phyloP scores from a whole-genome alignment of 2,888 invertebrate genomes.

The Lasiommata megera region DNA sequence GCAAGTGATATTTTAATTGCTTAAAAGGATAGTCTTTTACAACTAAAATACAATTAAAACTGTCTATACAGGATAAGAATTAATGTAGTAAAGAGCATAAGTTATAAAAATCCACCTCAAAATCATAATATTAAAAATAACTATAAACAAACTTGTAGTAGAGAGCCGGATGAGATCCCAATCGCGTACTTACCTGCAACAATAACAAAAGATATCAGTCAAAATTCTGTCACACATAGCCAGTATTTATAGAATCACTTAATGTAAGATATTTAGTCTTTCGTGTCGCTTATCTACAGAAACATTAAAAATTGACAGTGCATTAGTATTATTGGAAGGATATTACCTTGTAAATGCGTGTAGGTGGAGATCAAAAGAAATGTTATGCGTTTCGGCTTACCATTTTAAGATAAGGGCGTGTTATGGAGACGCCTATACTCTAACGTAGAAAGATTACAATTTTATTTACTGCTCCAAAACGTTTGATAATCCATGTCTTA shows the following conservation, averaged over 20 bases:
- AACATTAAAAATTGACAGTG: constrained; percentile 77
- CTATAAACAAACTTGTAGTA: constrained; percentile 6
- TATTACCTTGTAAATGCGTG: constrained; percentile 63
- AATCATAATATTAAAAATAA: neutral
- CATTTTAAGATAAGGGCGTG: constrained; percentile 71
- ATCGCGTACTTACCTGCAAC: constrained; percentile 51
- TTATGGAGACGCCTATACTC: constrained; percentile 72
- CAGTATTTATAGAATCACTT: constrained; percentile 30
- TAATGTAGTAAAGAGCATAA: neutral
- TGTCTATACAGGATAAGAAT: no score
- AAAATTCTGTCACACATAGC: constrained; percentile 34
- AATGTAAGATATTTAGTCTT: constrained; percentile 44
- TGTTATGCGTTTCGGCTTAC: constrained; percentile 66
- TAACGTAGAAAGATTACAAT: constrained; percentile 71
- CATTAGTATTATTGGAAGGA: constrained; percentile 71
- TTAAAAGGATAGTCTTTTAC: no score
- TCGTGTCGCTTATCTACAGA: constrained; percentile 52
- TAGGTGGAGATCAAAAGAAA: constrained; percentile 78
- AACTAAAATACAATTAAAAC: no score
- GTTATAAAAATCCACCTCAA: neutral
- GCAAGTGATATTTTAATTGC: no score
- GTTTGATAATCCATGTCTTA: constrained; percentile 81
- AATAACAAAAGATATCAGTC: constrained; percentile 44
- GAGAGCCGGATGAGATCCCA: constrained; percentile 11
- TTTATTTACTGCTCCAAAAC: constrained; percentile 79